A percentile compares a stretch with the other conserved stretches of the same genome.
Conservation (phyloP, 2,113 vertebrate genomes). For the Platichthys flesus region DNA sequence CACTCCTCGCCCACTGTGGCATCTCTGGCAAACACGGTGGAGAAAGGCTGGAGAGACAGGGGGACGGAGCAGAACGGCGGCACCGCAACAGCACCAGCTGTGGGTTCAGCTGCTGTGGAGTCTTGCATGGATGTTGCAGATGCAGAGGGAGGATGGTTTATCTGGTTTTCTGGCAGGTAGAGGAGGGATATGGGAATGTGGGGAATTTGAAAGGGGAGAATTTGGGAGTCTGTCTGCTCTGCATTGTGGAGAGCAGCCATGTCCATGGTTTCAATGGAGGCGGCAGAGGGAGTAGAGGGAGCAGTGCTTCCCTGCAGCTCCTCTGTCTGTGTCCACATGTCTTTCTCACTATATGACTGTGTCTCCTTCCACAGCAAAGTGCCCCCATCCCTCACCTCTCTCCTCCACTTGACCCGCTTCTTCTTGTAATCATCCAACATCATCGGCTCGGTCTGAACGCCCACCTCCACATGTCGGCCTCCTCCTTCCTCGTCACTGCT, state of each 20-base stretch:
- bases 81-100: neutral
- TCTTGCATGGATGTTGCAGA: neutral
- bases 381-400: constrained; percentile 44
- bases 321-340: constrained; percentile 58
- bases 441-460: constrained; percentile 65
- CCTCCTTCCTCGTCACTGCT: neutral
- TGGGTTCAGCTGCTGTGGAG: constrained; percentile 7
- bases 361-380: constrained; percentile 50
- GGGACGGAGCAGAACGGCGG: neutral
- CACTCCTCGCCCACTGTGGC: neutral
- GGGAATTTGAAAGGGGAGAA: constrained; percentile 23
- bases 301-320: constrained; percentile 9
- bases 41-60: neutral
- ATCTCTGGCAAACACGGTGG: neutral
- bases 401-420: constrained; percentile 27
- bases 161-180: constrained; percentile 34
- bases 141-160: constrained; percentile 4
- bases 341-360: constrained; percentile 8
- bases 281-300: neutral
- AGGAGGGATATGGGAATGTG: constrained; percentile 47
- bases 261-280: constrained; percentile 51
- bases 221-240: neutral
- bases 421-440: constrained; percentile 9
- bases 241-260: constrained; percentile 40
- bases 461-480: neutral